Evolutionary conservation across 1,140 invertebrate genomes (phyloP).

Genomic region (Aphis craccivora): DNA sequence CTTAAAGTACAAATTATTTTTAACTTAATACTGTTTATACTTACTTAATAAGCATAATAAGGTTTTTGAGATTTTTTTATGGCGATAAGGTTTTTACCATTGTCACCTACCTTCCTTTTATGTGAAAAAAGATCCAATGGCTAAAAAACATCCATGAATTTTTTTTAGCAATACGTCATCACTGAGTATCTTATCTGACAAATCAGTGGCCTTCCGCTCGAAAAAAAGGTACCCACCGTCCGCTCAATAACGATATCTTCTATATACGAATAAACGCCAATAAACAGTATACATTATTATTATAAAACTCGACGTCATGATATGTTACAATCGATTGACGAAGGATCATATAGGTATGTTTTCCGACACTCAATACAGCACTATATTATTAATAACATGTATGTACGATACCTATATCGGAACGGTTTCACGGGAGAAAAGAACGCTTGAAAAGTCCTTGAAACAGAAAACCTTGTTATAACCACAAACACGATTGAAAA

Average conservation of each 20-base stretch:
- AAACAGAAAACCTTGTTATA: constrained; percentile 3
- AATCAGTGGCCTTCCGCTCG: not conserved
- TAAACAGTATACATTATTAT: not conserved
- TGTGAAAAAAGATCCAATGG: not conserved
- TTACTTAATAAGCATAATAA: not conserved
- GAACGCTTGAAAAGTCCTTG: not conserved
- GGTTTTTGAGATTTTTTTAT: not conserved
- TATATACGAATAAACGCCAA: not conserved
- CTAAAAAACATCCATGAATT: not conserved
- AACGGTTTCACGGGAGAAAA: not conserved
- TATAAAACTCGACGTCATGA: not conserved
- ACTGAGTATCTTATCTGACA: not conserved
- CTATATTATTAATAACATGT: not conserved
- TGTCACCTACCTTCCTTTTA: not conserved
- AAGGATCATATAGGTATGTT: not conserved
- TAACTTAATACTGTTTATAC: too few species aligned
- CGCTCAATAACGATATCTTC: not conserved
- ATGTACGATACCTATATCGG: not conserved
- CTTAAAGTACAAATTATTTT: not conserved
- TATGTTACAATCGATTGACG: not conserved
- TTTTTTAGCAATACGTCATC: not conserved
- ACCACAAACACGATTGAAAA: not conserved
- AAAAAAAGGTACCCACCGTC: not conserved
- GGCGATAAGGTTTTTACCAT: not conserved
- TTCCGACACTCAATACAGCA: not conserved